Evolutionary conservation across 2,888 invertebrate species (phyloP), one percentile per base, ranked within the genome.

Genomic region (Leucophenga montana): DNA sequence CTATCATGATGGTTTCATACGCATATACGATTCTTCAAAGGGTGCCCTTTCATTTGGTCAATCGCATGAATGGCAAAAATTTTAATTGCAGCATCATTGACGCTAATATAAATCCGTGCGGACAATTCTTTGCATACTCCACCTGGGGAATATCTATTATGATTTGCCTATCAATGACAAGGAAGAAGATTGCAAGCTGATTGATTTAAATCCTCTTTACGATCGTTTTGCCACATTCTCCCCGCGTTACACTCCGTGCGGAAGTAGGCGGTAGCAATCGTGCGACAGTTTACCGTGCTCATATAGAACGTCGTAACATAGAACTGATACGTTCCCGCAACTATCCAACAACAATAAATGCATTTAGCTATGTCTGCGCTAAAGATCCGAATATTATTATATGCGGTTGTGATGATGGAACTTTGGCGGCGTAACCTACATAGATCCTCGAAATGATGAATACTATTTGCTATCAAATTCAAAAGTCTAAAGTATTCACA

Each of bases 71-170:
- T 74, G 95, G 94, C 0, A 90, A 92, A 70, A 94, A 95, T 85
- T 93, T 95, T 11, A 94, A 95, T 1, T 96, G 95, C 95, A 94
- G 95, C 86, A 93, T 96, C 59, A 89, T 96, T 53, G 96, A 96
- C 85, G 92, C 94, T 16, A 94, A 94, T 11, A 94, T 95, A 81
- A 94, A 94, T 88, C 94, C 95, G 0, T 93, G 94, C 88, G 93
- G 93, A 2, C 90, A 91, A 72, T 91, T 92, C 78, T 91, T 95
- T 79, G 93, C 93, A 1, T 96, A 96, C 88, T 94, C 95, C 5
- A 95, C 95, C 66, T 96, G 95, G 96, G 94, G 94, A 0, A 93
- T 94, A 76, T 91, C 92, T 83, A 90, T 95, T 95, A 90, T 92
- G 93, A 91, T 2, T 77, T 84, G 82, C 91, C 92, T 22, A 86